These are phyloP conservation scores for Xanthia icteritia DNA, from an alignment of 2,888 invertebrate species.

Conservation along the genomic window DNA sequence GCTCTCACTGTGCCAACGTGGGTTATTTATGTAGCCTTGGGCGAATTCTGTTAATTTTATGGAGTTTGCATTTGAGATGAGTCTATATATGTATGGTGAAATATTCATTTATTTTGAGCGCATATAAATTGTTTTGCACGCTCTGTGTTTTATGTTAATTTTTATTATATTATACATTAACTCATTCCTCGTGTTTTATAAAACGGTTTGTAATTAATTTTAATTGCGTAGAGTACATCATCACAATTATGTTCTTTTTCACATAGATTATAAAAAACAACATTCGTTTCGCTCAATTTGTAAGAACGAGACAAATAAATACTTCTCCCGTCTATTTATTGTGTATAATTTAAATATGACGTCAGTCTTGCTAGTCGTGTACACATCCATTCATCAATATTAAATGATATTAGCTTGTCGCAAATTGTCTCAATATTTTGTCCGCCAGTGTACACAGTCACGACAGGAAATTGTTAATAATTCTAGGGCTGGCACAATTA, in stretches of 20 bases:
- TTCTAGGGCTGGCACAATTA: conserved; percentile 10
- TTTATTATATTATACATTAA: conserved; percentile 13
- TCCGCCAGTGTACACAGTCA: conserved; percentile 31
- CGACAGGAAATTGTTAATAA: conserved; percentile 20
- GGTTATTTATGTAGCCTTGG: conserved; percentile 31
- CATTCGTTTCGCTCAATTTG: background rate
- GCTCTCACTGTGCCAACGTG: conserved; percentile 19
- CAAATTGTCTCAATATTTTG: conserved; percentile 43
- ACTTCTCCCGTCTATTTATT: too few species aligned
- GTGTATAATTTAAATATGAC: conserved; percentile 22
- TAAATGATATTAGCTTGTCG: conserved; percentile 37
- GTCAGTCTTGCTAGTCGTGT: background rate
- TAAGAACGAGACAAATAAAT: conserved; percentile 1
- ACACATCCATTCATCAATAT: conserved; percentile 38
- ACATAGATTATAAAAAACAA: background rate
- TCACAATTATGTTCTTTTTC: background rate
- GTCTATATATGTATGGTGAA: too few species aligned
- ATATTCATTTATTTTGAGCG: conserved; percentile 29
- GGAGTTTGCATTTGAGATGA: conserved; percentile 45
- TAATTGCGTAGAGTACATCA: background rate
- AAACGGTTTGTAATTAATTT: conserved; percentile 10
- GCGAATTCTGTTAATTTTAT: conserved; percentile 43
- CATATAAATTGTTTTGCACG: conserved; percentile 19
- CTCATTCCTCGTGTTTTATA: conserved; percentile 6
- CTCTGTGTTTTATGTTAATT: conserved; percentile 22